Evolutionary conservation across 1,140 invertebrate species (phyloP).

Genomic region (Bemisia tabaci): DNA sequence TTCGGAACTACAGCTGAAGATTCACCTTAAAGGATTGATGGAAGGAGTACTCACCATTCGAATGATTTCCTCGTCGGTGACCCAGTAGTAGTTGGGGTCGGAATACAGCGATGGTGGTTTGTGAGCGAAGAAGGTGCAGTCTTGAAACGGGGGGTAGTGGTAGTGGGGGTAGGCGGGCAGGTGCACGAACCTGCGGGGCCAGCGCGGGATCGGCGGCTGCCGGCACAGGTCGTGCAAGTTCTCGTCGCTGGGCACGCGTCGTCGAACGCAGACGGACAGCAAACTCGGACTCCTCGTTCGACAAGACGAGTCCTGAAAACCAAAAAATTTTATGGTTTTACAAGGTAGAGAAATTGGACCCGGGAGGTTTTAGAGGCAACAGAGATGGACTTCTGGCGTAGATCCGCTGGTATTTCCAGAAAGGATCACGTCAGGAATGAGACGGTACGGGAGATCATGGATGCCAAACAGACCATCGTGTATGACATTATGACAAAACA

Average conservation of each 20-base stretch:
- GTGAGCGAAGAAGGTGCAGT: slow-evolving; percentile 33
- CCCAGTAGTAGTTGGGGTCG: slow-evolving; percentile 61
- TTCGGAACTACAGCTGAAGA: too few relatives aligned
- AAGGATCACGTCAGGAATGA: too few relatives aligned
- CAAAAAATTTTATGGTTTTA: too few relatives aligned
- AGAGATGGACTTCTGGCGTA: too few relatives aligned
- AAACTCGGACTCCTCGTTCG: slow-evolving; percentile 47
- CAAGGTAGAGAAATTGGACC: too few relatives aligned
- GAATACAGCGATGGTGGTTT: slow-evolving; percentile 54
- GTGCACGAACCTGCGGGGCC: slow-evolving; percentile 33
- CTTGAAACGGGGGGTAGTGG: slow-evolving; percentile 16
- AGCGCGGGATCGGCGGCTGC: slow-evolving; percentile 44
- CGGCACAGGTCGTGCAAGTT: slow-evolving; percentile 50
- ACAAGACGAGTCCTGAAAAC: slow-evolving; percentile 31
- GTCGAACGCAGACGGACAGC: slow-evolving; percentile 68
- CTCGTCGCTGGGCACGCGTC: slow-evolving; percentile 68
- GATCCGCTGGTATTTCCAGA: too few relatives aligned
- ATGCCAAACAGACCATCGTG: too few relatives aligned
- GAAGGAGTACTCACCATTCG: slow-evolving; percentile 56
- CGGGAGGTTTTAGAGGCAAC: too few relatives aligned
- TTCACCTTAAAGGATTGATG: background rate
- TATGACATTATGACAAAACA: too few relatives aligned
- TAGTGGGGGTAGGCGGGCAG: background rate
- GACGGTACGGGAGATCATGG: too few relatives aligned
- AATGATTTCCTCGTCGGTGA: slow-evolving; percentile 53